Evolutionary conservation across 1,140 invertebrate species (phyloP), one percentile per base, ranked within the genome.

Genomic region (Cydia pomonella): DNA sequence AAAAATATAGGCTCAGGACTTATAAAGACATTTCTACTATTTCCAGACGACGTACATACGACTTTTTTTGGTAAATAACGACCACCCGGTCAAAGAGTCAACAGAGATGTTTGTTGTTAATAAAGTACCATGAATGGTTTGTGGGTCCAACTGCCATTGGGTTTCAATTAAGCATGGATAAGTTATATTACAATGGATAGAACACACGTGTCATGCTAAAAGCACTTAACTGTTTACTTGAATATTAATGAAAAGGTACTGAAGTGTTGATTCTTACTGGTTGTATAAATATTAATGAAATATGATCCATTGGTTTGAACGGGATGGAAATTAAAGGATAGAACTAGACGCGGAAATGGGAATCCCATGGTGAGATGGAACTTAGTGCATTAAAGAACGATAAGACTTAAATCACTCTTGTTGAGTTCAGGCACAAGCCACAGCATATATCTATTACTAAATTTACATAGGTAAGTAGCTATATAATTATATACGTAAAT

Each of bases 181-280:
- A 69, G 64, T 69, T 69, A 41, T 69, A 69, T 69, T 33, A 69
- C 64, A 69, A 41, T 69, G 29, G 16, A 33, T 69, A 33, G 64
- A 33, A 69, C 29, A 69, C n/a, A 69, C 27, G 41, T 69, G 53
- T 59, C 53, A 59, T 59, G 53, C 53, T 59, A 59, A 59, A 59
- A 59, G 53, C 50, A 23, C 53, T 59, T 23, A 59, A 18, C 53
- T 59, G 53, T 59, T 59, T 59, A 23, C 53, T 23, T 59, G 53
- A 59, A 59, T 59, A 23, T 23, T 59, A 59, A 59, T 59, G 53
- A 59, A 59, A 59, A 23, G 21, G 53, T 1, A 23, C 1, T 59
- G 6, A 59, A 59, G 18, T 59, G 21, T 59, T 59, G 23, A 59
- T 9, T 18, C n/a, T 50, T 18, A 18, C 47, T 50, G 47, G 4